Evolutionary conservation across 1,140 invertebrate species (phyloP).

Genomic region (Cryptotermes secundus): DNA sequence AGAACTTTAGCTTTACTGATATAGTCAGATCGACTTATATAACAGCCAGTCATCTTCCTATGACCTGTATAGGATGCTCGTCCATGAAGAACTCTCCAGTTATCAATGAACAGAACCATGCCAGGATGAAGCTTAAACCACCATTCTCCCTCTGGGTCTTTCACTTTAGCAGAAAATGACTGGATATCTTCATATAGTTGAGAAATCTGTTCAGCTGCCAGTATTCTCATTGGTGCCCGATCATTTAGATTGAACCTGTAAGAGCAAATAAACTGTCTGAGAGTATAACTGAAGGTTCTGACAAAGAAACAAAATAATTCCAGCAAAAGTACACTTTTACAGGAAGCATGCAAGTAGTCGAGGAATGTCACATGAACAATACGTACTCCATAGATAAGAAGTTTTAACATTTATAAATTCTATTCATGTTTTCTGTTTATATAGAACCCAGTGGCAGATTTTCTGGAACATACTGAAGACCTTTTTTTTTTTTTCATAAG

Average conservation of each 20-base stretch:
- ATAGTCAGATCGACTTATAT: conserved; percentile 49
- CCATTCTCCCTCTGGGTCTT: conserved; percentile 54
- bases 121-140: conserved; percentile 63
- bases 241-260: conserved; percentile 68
- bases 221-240: conserved; percentile 59
- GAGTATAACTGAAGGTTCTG: too few relatives aligned
- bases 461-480: too few relatives aligned
- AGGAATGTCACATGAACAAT: too few relatives aligned
- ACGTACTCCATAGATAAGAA: too few relatives aligned
- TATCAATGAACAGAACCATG: conserved; percentile 69
- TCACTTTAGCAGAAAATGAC: conserved; percentile 56
- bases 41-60: conserved; percentile 58
- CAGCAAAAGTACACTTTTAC: too few relatives aligned
- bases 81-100: conserved; percentile 74
- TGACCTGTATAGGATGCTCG: conserved; percentile 62
- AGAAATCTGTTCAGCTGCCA: conserved; percentile 51
- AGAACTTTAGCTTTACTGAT: conserved; percentile 39
- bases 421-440: too few relatives aligned
- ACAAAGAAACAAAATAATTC: too few relatives aligned
- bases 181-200: conserved; percentile 63
- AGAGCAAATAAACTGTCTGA: too few relatives aligned
- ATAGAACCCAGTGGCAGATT: too few relatives aligned
- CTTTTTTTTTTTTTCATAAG: too few relatives aligned
- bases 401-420: too few relatives aligned
- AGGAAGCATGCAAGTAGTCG: too few relatives aligned